These are phyloP conservation scores for Eupithecia dodoneata DNA, from an alignment of 2,888 invertebrate species.

Conservation along the genomic window DNA sequence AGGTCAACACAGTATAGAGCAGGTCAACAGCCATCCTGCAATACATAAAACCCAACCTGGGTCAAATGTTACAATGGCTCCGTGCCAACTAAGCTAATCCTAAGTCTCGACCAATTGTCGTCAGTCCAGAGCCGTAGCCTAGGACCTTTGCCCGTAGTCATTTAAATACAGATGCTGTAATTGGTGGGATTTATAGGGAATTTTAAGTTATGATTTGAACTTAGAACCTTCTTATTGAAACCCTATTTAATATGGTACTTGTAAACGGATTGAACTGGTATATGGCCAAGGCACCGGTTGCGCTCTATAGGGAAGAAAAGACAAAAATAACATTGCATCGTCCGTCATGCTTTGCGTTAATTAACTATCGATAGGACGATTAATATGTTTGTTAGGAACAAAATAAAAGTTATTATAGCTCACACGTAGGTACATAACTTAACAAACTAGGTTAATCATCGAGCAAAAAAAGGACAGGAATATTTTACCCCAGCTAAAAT, in stretches of 20 bases:
- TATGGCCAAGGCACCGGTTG: neutral
- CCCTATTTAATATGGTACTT: neutral
- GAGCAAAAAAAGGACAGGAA: neutral
- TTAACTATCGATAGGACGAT: no score
- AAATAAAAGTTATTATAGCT: no score
- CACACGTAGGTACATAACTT: no score
- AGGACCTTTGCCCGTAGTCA: constrained; percentile 15
- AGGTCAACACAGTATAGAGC: constrained; percentile 25
- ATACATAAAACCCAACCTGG: constrained; percentile 45
- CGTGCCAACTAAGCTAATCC: constrained; percentile 63
- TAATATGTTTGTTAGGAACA: no score
- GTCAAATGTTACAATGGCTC: constrained; percentile 54
- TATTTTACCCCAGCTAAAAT: neutral
- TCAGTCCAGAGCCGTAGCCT: constrained; percentile 34
- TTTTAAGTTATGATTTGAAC: neutral
- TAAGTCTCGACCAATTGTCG: constrained; percentile 57
- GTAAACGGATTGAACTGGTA: neutral
- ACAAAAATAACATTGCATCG: neutral
- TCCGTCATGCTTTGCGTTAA: neutral
- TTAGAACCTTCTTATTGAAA: neutral
- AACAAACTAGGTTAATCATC: neutral
- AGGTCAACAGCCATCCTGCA: constrained; percentile 45
- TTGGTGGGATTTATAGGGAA: neutral
- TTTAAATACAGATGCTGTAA: constrained; percentile 4
- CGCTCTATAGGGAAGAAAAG: neutral